Evolutionary conservation across 2,113 vertebrate species (phyloP).

Genomic region (Malaclemys terrapin): DNA sequence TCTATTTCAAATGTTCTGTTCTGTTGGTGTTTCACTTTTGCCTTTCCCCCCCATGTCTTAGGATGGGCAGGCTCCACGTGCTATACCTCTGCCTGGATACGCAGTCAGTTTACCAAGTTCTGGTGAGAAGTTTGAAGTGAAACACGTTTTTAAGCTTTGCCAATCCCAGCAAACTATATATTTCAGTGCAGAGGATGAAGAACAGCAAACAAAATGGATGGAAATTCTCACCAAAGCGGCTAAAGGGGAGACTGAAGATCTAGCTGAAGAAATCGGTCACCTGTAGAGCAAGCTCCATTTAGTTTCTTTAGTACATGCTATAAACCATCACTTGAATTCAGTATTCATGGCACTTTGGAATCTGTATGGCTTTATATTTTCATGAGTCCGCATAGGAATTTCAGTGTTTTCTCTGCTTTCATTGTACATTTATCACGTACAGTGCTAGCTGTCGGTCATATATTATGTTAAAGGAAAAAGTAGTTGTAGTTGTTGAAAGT

Average conservation of each 20-base stretch:
- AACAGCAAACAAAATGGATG: slow-evolving; percentile 87
- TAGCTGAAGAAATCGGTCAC: slow-evolving; percentile 75
- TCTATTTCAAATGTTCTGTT: accelerated
- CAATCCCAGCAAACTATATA: slow-evolving; percentile 85
- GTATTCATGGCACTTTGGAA: slow-evolving; percentile 89
- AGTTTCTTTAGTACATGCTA: slow-evolving; percentile 72
- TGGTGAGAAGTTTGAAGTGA: slow-evolving; percentile 80
- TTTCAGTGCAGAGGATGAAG: slow-evolving; percentile 85
- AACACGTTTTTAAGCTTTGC: slow-evolving; percentile 84
- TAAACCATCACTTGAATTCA: slow-evolving; percentile 87
- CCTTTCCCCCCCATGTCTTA: slow-evolving; percentile 49
- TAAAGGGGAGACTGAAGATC: slow-evolving; percentile 71
- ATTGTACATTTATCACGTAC: slow-evolving; percentile 67
- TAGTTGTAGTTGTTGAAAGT: slow-evolving; percentile 64
- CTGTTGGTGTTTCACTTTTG: neutral
- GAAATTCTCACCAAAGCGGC: slow-evolving; percentile 83
- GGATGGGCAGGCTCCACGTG: slow-evolving; percentile 79
- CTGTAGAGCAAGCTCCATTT: slow-evolving; percentile 54
- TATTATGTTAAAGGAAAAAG: slow-evolving; percentile 64
- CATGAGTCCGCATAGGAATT: slow-evolving; percentile 66
- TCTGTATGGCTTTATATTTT: slow-evolving; percentile 76
- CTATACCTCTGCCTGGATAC: slow-evolving; percentile 85
- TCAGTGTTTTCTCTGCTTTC: slow-evolving; percentile 55
- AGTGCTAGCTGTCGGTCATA: slow-evolving; percentile 54
- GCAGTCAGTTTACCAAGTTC: slow-evolving; percentile 76